These are phyloP conservation scores for Semnopithecus entellus DNA, from an alignment of 2,113 vertebrate genomes.

Conservation along the genomic window DNA sequence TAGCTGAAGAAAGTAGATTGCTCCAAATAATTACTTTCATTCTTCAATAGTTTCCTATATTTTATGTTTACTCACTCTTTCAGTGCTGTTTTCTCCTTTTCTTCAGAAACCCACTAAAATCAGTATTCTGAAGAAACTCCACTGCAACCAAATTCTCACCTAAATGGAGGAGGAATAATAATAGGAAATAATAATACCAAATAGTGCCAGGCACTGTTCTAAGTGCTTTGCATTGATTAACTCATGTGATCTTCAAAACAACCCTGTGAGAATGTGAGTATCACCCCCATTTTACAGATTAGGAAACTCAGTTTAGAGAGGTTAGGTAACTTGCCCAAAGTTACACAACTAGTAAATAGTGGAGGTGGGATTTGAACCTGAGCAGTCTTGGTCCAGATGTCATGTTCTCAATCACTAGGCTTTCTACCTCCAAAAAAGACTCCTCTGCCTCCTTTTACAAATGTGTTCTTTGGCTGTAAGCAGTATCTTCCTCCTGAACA, in stretches of 20 bases:
- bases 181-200: neutral
- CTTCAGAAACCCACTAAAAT: constrained; percentile 43
- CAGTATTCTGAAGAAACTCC: constrained; percentile 3
- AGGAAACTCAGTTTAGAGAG: neutral
- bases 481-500: neutral
- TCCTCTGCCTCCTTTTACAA: neutral
- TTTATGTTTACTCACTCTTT: neutral
- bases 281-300: neutral
- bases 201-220: neutral
- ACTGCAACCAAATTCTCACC: neutral
- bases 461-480: neutral
- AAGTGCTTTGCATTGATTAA: neutral
- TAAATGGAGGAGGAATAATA: neutral
- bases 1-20: neutral
- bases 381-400: neutral
- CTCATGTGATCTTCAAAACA: neutral
- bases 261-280: neutral
- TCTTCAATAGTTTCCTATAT: neutral
- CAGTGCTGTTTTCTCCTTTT: constrained; percentile 22
- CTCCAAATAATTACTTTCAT: neutral
- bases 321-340: neutral
- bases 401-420: neutral
- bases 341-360: neutral
- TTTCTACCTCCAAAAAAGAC: neutral
- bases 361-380: neutral